phyloP scores from a whole-genome alignment of 2,888 invertebrate species.

The Linnaemya tessellans region DNA sequence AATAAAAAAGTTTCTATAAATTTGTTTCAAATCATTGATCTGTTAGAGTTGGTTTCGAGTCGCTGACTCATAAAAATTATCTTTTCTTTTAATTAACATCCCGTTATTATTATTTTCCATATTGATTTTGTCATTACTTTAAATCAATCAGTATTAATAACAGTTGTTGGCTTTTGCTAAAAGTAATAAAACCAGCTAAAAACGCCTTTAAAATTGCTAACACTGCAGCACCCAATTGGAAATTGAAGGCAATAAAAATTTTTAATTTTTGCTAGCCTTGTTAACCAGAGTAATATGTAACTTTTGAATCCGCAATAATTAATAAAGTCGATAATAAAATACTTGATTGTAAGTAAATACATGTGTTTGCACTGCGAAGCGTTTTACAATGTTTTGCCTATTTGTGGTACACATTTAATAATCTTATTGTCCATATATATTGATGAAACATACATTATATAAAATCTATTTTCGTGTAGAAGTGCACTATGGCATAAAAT shows the following conservation, averaged over 20 bases:
- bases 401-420: no score
- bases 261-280: no score
- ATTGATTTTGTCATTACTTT: constrained; percentile 32
- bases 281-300: not conserved
- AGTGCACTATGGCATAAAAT: no score
- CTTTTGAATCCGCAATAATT: constrained; percentile 8
- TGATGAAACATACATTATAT: no score
- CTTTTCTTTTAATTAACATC: constrained; percentile 17
- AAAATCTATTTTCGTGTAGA: no score
- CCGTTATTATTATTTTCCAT: constrained; percentile 10
- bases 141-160: constrained; percentile 44
- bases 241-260: constrained; percentile 29
- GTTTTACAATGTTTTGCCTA: no score
- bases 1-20: not conserved
- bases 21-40: constrained; percentile 8
- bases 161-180: not conserved
- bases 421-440: no score
- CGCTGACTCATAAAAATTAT: constrained; percentile 25
- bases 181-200: constrained; percentile 12
- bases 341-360: not conserved
- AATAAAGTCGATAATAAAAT: not conserved
- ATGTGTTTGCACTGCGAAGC: no score
- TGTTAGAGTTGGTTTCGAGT: not conserved
- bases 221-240: constrained; percentile 6
- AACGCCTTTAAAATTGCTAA: constrained; percentile 18